Conservation (phyloP, 2,113 vertebrate genomes). For the Cyanistes caeruleus region DNA sequence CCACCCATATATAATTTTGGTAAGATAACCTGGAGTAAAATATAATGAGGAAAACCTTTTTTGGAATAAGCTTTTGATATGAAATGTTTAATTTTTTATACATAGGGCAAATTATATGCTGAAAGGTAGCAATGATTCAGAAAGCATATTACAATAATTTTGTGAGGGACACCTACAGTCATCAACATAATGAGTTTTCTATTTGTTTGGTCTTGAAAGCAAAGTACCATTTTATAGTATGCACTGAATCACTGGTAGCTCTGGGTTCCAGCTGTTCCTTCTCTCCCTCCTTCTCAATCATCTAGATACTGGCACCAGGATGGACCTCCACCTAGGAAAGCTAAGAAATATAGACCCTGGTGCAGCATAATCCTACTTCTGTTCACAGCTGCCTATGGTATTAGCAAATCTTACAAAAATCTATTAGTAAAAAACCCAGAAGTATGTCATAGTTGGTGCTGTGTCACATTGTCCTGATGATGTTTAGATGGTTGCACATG, state of each 20-base stretch:
- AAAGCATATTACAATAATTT: not conserved
- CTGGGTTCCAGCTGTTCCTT: not conserved
- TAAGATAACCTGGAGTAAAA: not conserved
- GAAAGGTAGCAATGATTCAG: not conserved
- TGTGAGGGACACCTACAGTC: not conserved
- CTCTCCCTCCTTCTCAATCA: not conserved
- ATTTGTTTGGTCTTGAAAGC: not conserved
- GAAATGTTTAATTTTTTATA: not conserved
- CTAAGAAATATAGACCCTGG: not conserved
- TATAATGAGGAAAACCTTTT: not conserved
- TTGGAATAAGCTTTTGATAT: not conserved
- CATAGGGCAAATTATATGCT: not conserved
- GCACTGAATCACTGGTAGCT: not conserved
- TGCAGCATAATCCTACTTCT: not conserved
- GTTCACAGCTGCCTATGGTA: not conserved
- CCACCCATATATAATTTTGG: not conserved
- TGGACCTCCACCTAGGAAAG: not conserved
- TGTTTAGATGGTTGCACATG: not conserved
- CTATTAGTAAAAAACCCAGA: not conserved
- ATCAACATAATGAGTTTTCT: not conserved
- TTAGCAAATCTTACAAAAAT: not conserved
- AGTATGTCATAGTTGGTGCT: not conserved
- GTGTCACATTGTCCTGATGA: not conserved
- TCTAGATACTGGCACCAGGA: not conserved
- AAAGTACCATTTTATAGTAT: not conserved